Evolutionary conservation across 2,888 invertebrate species (phyloP), one percentile per base, ranked within the genome.

Genomic region (Nymphalis polychloros): DNA sequence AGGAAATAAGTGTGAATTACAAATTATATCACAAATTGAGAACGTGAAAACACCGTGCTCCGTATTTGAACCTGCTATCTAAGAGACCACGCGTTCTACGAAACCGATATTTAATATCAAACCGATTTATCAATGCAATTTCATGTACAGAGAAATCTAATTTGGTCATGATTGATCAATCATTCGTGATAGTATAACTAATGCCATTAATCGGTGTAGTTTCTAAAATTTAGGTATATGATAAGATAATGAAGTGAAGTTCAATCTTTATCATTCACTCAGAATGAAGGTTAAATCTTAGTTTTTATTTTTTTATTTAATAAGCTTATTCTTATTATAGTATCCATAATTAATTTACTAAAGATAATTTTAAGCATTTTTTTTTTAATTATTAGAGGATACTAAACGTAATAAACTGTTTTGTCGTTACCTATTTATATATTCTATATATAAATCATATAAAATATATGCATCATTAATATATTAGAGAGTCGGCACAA

Each of bases 201-300:
- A 75, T 72, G 64, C 73, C 41, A 55, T 67, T 75, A 73, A 75
- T 74, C 72, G 50, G n/a, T 68, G 72, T 75, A 78, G 74, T 76
- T 78, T 78, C 77, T 78, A 77, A 77, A 73, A 49, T 64, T 68
- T 66, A 59, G 41, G 35, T 59, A 8, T 27, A 2, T 19, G 53
- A 66, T 66, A 61, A 61, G 60, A 19, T 27, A 61, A 53, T 23
- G 7, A 16, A 17, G 49, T 47, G 23, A 41, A 66, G 62, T 53
- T 31, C 59, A 27, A 20, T 59, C 23, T 55, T 31, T 31, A 7
- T 31, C 8, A 31, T 31, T 35, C 55, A 55, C 35, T 31, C 27
- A 5, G 19, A 55, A 27, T 27, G 31, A 55, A 27, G 31, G n/a
- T 55, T 20, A 20, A 20, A 52, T 20, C 20, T 41, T 41, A 3